These are phyloP conservation scores for Pristiophorus japonicus DNA, from an alignment of 2,113 vertebrate genomes.

Conservation along the genomic window DNA sequence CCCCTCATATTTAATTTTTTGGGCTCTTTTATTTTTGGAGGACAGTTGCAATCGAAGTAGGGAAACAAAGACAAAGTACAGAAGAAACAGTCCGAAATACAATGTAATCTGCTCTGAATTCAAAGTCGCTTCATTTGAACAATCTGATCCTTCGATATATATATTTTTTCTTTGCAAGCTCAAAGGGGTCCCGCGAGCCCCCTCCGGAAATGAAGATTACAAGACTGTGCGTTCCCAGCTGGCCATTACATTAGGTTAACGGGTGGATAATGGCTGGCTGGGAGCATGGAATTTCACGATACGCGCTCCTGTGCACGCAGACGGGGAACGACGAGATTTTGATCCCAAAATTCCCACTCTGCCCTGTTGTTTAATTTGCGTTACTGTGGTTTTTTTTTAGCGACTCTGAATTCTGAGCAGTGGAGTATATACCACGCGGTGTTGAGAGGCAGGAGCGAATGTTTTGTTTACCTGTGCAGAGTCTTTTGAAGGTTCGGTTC, in stretches of 20 bases:
- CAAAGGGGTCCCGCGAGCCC: no score
- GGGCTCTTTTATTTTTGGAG: not conserved
- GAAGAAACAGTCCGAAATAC: not conserved
- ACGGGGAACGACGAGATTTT: not conserved
- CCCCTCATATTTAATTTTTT: not conserved
- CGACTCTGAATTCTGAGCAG: not conserved
- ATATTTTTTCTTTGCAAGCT: no score
- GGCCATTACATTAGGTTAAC: not conserved
- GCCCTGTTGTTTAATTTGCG: not conserved
- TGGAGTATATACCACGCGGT: not conserved
- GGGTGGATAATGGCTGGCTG: no score
- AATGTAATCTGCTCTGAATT: not conserved
- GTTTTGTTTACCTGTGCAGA: constrained; percentile 76
- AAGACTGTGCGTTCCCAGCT: no score
- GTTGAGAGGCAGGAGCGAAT: constrained; percentile 2
- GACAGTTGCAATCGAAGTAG: not conserved
- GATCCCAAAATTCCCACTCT: not conserved
- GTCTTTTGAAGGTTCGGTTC: constrained; percentile 82
- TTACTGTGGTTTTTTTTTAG: not conserved
- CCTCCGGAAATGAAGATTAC: no score
- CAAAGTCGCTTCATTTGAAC: not conserved
- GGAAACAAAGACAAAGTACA: not conserved
- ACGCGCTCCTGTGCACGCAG: not conserved
- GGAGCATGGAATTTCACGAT: not conserved
- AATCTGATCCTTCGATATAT: not conserved